Evolutionary conservation across 2,888 invertebrate genomes (phyloP), one percentile per base, ranked within the genome.

Genomic region (Erebia aethiops): DNA sequence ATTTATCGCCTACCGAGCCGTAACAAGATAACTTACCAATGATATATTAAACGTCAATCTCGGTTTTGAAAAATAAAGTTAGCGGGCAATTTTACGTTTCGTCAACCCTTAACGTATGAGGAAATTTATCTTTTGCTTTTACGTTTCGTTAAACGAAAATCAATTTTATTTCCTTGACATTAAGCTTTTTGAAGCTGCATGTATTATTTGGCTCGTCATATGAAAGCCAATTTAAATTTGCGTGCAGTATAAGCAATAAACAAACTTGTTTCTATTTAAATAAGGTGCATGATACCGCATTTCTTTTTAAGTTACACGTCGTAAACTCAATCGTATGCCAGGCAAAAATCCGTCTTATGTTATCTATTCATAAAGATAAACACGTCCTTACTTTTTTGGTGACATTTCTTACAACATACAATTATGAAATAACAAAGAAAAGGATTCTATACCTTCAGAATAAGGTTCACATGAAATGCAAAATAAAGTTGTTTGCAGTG

Each of bases 21-120:
- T 83, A 83, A 84, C 82, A 72, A 82, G 83, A 88, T 88, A 86
- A 82, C 80, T 83, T 80, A 74, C 77, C 75, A 76, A 79, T 80
- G 81, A 87, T 82, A 87, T 84, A 85, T 85, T 78, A 81, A 80
- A 84, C 88, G 87, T 92, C 91, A 91, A 92, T 91, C 91, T 89
- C 88, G 79, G 83, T 82, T 83, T 83, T 80, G 83, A 88, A 84
- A 90, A 92, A 91, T 91, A 89, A 91, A 91, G 90, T 92, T 91
- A 92, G 88, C 86, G 83, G 86, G 80, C 89, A 91, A 92, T 92
- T 92, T 92, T 90, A 87, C 92, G 86, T 89, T 85, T 85, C 90
- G 81, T 76, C 87, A 86, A 85, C 83, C 86, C 81, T 82, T 80
- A 84, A 87, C 84, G 86, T 90, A 85, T 90, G 87, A 85, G 84